phyloP scores from a whole-genome alignment of 2,113 vertebrate genomes.

The Ammodytes dubius region DNA sequence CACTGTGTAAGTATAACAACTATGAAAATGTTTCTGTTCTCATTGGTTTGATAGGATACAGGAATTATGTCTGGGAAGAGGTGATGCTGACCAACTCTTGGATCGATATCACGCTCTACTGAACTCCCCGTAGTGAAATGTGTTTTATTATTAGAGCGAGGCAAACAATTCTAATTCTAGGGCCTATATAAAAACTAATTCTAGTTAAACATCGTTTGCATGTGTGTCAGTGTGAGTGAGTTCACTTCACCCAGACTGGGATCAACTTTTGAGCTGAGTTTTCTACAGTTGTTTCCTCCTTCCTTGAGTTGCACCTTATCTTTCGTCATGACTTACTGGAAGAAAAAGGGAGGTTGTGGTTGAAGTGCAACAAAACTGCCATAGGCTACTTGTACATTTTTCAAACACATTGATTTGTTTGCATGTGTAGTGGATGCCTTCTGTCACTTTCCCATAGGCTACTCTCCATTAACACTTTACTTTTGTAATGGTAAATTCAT shows the following conservation, averaged over 20 bases:
- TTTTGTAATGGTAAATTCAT: too few relatives aligned
- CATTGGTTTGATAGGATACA: background rate
- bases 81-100: conserved; percentile 15
- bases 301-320: conserved; percentile 30
- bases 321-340: conserved; percentile 20
- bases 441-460: background rate
- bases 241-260: background rate
- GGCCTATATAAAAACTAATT: too few relatives aligned
- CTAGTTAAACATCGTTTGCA: background rate
- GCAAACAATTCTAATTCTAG: background rate
- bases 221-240: background rate
- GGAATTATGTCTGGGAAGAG: background rate
- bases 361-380: background rate
- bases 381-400: background rate
- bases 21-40: background rate
- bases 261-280: background rate
- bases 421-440: background rate
- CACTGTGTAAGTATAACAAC: conserved; percentile 16
- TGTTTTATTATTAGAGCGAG: background rate
- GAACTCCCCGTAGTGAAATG: too few relatives aligned
- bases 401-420: background rate
- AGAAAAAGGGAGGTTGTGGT: background rate
- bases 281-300: conserved; percentile 37
- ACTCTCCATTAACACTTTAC: too few relatives aligned
- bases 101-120: background rate